Conservation (phyloP, 2,888 invertebrate genomes). For the Sisyra terminalis region DNA sequence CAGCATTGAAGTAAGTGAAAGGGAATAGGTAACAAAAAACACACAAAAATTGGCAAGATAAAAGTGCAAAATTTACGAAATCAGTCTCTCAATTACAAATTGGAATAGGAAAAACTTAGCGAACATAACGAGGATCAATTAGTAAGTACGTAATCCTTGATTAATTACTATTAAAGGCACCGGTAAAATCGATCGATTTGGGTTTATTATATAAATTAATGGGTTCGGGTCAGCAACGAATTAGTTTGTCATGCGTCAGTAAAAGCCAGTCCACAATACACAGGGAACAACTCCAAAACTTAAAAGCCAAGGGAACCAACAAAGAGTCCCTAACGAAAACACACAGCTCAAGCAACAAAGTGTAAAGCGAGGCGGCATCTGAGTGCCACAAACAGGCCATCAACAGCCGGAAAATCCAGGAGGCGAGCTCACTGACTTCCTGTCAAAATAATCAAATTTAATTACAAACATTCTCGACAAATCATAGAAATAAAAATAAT, state of each 20-base stretch:
- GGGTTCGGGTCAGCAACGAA: slow-evolving; percentile 2
- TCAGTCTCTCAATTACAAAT: too few relatives aligned
- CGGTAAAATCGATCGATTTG: too few relatives aligned
- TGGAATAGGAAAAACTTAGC: too few relatives aligned
- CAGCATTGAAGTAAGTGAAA: too few relatives aligned
- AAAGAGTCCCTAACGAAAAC: slow-evolving; percentile 3
- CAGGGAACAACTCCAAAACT: slow-evolving; percentile 4
- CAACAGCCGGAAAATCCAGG: slow-evolving; percentile 7
- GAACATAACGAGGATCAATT: too few relatives aligned
- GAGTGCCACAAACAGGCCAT: slow-evolving; percentile 5
- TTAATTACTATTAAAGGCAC: not conserved
- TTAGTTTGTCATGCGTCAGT: slow-evolving; percentile 5
- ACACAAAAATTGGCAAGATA: too few relatives aligned
- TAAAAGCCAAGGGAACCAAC: slow-evolving; percentile 2
- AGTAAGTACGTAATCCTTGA: too few relatives aligned
- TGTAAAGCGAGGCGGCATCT: slow-evolving; percentile 5
- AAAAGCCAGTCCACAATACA: slow-evolving; percentile 6
- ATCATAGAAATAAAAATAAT: not conserved
- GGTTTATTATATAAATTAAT: not conserved
- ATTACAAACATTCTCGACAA: not conserved
- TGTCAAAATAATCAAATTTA: slow-evolving; percentile 1
- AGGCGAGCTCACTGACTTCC: slow-evolving; percentile 4
- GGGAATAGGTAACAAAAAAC: too few relatives aligned
- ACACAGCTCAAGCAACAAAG: slow-evolving; percentile 6
- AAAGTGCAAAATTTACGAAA: too few relatives aligned